Base-by-base conservation (phyloP, 2,888 invertebrate species). In the Pollenia amentaria region DNA sequence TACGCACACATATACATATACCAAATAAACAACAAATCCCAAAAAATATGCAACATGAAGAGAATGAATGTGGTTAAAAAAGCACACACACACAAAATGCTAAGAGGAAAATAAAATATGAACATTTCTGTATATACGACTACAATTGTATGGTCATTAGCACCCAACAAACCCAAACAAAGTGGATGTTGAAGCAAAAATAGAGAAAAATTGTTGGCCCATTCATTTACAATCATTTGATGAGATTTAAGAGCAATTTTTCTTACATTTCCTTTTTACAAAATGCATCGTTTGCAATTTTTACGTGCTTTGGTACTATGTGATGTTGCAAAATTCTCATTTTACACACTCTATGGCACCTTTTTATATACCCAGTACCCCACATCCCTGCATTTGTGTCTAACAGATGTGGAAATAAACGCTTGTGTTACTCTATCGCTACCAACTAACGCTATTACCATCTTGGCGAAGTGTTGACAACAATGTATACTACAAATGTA, bases 201-300 rank as follows among this genome's bases (percentile, higher is more conserved):
- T 70, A 57, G 29, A 78, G 67, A 85, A 82, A 69, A 67, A 67
- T 84, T 73, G 76, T 81, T 84, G 73, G 80, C 67, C 84, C 87
- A 84, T 87, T 84, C 87, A 87, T 84, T 87, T 77, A 60, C 87
- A 80, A 87, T 81, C 87, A 84, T 81, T 87, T 87, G 84, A 87
- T 87, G 80, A 84, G 84, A 87, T 87, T 87, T 87, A 57, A 29
- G 42, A 81, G 76, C 84, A 87, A 87, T 87, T 87, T 87, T 87
- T 87, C 87, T 77, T 73, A 87, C 87, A 87, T 84, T 87, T 87
- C 80, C 84, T 77, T 46, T 73, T 73, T 44, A 84, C 87, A 80
- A 81, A 87, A 72, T 84, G 84, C 87, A 87, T 87, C 84, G 84
- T 87, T 87, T 84, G 84, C 84, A 80, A 84, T 69, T 77, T 80